Evolutionary conservation across 2,113 vertebrate species (phyloP), one percentile per base, ranked within the genome.

Genomic region (Nothocercus julius): DNA sequence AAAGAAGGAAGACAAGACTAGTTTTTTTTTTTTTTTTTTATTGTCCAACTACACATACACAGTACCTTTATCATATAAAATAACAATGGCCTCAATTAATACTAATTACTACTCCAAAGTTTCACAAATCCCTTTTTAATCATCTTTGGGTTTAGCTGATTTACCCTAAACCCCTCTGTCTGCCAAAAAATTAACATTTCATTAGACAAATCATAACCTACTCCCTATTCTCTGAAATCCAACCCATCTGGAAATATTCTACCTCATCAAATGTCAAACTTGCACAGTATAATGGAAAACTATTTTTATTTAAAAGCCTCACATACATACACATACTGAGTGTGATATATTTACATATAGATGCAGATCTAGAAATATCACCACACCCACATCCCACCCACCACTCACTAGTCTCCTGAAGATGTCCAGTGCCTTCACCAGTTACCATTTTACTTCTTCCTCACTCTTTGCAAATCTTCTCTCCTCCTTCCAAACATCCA

Each of bases 101-200:
- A 97, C 72, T 94, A 96, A 96, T 95, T 93, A 80, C 87, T 88
- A 76, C 85, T 96, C 89, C 88, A 93, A 97, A 97, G 96, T 97
- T 97, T 95, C 94, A 96, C 92, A 97, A 97, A 97, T 97, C 83
- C 94, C 93, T 91, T 97, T 97, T 96, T 93, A 98, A 97, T 96
- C 96, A 93, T 94, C 91, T 91, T 88, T 90, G 87, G 87, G 92
- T 92, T 97, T 96, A 96, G 93, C 81, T 91, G 94, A 96, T 93
- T 87, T 92, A 95, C 76, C 90, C 96, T 76, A 93, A 96, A 95
- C 91, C 83, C 82, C n/a, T 96, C 88, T 56, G 93, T 95, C 97
- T 97, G 95, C 95, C 95, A 97, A 96, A 97, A 97, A 96, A 82
- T 93, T 97, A 96, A 88, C 89, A 97, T 96, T 96, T 97, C 96